These are phyloP conservation scores for Mechanitis messenoides DNA, from an alignment of 2,888 invertebrate genomes.

Conservation along the genomic window DNA sequence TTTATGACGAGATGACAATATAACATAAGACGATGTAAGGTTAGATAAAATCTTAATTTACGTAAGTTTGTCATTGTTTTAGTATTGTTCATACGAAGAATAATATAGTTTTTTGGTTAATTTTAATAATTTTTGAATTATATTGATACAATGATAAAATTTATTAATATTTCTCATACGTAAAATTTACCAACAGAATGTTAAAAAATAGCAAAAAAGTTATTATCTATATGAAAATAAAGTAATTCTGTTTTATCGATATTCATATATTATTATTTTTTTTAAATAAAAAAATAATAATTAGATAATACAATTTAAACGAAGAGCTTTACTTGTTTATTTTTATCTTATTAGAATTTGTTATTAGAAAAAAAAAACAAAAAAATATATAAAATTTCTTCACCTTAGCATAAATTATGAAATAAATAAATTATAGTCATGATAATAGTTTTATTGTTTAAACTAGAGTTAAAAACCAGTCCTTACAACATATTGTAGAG, in stretches of 20 bases:
- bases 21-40: conserved; percentile 20
- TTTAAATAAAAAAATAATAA: no score
- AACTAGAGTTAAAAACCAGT: conserved; percentile 47
- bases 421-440: conserved; percentile 3
- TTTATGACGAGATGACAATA: conserved; percentile 10
- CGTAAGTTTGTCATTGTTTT: conserved; percentile 42
- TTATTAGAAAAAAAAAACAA: no score
- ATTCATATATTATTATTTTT: no score
- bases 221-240: no score
- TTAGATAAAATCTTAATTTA: conserved; percentile 62
- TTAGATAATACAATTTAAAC: no score
- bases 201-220: no score
- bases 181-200: no score
- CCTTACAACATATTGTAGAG: conserved; percentile 46
- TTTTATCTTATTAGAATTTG: not conserved
- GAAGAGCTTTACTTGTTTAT: not conserved
- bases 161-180: no score
- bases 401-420: conserved; percentile 1
- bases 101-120: not conserved
- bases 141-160: no score
- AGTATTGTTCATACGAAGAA: conserved; percentile 19
- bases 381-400: not conserved
- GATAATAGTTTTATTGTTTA: conserved; percentile 16
- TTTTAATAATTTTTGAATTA: no score
- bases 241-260: no score